phyloP scores from a whole-genome alignment of 2,888 invertebrate species.

The Drosophila gaucha region DNA sequence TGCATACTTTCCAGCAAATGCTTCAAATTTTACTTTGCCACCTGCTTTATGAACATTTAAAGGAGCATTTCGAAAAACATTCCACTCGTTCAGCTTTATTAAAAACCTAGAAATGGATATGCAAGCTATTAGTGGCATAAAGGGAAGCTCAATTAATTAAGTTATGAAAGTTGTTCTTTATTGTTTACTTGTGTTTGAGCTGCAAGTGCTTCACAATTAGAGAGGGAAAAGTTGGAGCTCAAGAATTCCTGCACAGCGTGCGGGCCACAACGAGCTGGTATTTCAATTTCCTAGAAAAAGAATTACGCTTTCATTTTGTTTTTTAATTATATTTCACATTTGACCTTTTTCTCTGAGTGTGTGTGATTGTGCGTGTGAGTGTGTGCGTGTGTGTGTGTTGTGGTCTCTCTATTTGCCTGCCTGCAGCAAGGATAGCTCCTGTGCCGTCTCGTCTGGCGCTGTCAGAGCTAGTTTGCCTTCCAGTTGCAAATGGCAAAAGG shows the following conservation, averaged over 20 bases:
- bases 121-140: constrained; percentile 1
- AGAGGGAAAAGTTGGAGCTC: background rate
- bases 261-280: constrained; percentile 27
- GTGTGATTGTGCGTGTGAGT: constrained; percentile 7
- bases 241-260: constrained; percentile 21
- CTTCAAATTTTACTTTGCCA: too few species aligned
- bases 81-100: too few species aligned
- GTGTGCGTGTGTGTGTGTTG: constrained; percentile 3
- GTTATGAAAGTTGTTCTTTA: background rate
- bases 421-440: constrained; percentile 37
- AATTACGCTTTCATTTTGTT: constrained; percentile 63
- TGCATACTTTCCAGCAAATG: constrained; percentile 14
- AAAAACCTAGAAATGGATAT: background rate
- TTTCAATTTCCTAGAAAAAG: constrained; percentile 69
- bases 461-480: constrained; percentile 39
- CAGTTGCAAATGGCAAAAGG: constrained; percentile 74
- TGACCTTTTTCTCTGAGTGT: constrained; percentile 49
- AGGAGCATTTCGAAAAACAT: too few species aligned
- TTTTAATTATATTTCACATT: constrained; percentile 59
- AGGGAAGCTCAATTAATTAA: background rate
- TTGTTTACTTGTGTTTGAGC: background rate
- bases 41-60: too few species aligned
- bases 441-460: constrained; percentile 20
- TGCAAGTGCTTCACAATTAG: constrained; percentile 19
- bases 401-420: constrained; percentile 26